Conservation (phyloP, 2,888 invertebrate species). For the Nymphalis urticae region DNA sequence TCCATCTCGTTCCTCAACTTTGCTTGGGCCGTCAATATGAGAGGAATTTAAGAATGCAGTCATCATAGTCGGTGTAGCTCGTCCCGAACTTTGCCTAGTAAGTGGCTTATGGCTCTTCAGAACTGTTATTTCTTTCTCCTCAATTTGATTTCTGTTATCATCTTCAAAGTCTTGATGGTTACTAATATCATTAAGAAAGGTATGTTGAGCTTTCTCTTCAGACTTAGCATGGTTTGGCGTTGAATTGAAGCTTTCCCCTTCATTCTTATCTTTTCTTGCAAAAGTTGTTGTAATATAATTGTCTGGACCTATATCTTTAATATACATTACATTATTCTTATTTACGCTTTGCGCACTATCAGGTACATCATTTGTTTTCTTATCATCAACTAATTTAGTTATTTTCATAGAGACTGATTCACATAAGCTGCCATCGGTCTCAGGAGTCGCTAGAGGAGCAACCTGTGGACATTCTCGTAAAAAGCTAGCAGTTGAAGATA, state of each 20-base stretch:
- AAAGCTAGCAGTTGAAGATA: slow-evolving; percentile 68
- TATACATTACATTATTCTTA: slow-evolving; percentile 82
- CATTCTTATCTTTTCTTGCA: slow-evolving; percentile 72
- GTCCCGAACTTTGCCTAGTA: slow-evolving; percentile 84
- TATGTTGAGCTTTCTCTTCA: slow-evolving; percentile 75
- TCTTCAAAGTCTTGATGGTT: slow-evolving; percentile 77
- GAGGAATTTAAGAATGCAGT: slow-evolving; percentile 75
- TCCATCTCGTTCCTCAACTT: slow-evolving; percentile 49
- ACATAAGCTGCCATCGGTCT: slow-evolving; percentile 82
- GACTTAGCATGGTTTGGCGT: slow-evolving; percentile 72
- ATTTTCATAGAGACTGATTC: slow-evolving; percentile 80
- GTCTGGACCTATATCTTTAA: slow-evolving; percentile 86
- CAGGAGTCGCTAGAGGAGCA: slow-evolving; percentile 83
- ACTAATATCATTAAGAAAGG: slow-evolving; percentile 74
- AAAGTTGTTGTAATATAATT: slow-evolving; percentile 87
- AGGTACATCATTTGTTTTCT: slow-evolving; percentile 69
- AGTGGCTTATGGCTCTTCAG: slow-evolving; percentile 86
- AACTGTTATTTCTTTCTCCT: slow-evolving; percentile 74
- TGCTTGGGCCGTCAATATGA: slow-evolving; percentile 60
- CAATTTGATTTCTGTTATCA: slow-evolving; percentile 76
- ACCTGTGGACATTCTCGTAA: slow-evolving; percentile 67
- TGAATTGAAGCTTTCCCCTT: slow-evolving; percentile 59
- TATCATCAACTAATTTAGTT: slow-evolving; percentile 71
- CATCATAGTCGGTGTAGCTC: slow-evolving; percentile 78
- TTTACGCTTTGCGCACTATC: slow-evolving; percentile 67